A percentile compares a stretch with the other conserved stretches of the same genome.
Evolutionary conservation across 1,140 invertebrate genomes (phyloP).

Genomic region (Coenobita brevimanus): DNA sequence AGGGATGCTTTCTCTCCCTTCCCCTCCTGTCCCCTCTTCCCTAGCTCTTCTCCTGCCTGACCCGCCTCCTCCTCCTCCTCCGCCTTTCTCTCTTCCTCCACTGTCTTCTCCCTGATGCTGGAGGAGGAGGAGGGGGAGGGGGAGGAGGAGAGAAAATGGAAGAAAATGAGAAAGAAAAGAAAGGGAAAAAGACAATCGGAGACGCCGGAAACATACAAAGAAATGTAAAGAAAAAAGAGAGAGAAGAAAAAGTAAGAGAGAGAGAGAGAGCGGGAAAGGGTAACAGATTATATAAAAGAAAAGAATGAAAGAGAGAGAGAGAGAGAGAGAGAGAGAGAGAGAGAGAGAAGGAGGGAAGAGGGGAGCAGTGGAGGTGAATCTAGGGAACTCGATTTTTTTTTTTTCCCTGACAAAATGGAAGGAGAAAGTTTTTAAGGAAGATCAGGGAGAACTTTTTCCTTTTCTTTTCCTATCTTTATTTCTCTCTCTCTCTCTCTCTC

Average conservation of each 20-base stretch:
- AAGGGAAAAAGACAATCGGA: too few species aligned
- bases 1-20: too few species aligned
- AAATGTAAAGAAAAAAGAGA: neutral
- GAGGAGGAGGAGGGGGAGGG: neutral
- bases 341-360: neutral
- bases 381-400: constrained; percentile 59
- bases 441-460: constrained; percentile 43
- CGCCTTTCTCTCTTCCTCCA: too few species aligned
- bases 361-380: constrained; percentile 31
- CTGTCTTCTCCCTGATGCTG: too few species aligned
- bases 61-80: too few species aligned
- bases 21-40: too few species aligned
- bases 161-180: neutral
- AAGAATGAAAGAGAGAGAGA: neutral
- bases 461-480: neutral
- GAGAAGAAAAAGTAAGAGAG: neutral
- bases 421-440: constrained; percentile 45
- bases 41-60: too few species aligned
- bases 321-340: neutral
- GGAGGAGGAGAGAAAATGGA: neutral
- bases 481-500: neutral
- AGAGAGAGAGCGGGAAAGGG: neutral
- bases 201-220: neutral
- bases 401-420: constrained; percentile 56
- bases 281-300: too few species aligned